Conservation (phyloP, 1,140 invertebrate genomes). For the Reticulitermes speratus region DNA sequence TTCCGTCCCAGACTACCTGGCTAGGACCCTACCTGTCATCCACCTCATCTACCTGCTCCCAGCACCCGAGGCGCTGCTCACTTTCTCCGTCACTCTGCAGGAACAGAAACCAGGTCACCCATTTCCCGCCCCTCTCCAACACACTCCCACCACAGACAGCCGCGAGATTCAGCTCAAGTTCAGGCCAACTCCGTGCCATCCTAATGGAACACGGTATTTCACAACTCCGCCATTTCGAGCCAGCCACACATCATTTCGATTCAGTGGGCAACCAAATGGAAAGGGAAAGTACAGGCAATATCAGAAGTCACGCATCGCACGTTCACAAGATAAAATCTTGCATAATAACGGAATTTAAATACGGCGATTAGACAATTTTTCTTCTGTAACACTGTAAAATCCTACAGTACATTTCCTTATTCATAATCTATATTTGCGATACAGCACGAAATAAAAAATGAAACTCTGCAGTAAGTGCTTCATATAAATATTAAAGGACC, state of each 20-base stretch:
- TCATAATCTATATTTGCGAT: no score
- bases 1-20: neutral
- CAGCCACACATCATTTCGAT: neutral
- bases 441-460: no score
- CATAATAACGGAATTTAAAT: neutral
- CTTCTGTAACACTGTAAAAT: neutral
- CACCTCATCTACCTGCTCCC: neutral
- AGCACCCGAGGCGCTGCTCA: neutral
- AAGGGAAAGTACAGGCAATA: neutral
- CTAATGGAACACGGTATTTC: neutral
- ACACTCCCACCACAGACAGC: neutral
- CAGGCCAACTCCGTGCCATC: neutral
- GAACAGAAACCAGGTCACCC: slow-evolving; percentile 24
- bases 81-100: no score
- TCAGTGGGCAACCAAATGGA: neutral
- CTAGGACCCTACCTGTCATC: neutral
- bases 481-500: no score
- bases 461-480: no score
- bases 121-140: neutral
- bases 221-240: neutral
- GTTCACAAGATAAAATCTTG: neutral
- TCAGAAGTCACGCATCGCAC: neutral
- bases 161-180: slow-evolving; percentile 20
- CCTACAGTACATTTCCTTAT: no score
- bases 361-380: neutral